phyloP scores from a whole-genome alignment of 1,140 invertebrate species.

The Diachasmimorpha longicaudata region DNA sequence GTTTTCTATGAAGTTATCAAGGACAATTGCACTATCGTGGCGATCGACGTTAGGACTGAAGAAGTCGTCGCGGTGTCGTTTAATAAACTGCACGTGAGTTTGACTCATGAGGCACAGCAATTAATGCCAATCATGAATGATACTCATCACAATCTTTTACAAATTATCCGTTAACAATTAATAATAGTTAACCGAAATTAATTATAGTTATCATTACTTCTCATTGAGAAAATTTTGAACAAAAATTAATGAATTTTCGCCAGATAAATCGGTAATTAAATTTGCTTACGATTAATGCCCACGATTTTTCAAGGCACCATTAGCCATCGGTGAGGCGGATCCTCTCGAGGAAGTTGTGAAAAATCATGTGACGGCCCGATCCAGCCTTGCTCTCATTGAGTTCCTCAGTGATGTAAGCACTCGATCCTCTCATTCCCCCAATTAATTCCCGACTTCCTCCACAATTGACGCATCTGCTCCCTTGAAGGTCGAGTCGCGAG shows the following conservation, averaged over 20 bases:
- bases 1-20: constrained; percentile 44
- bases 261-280: too few species aligned
- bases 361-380: constrained; percentile 57
- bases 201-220: background rate
- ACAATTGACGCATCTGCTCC: background rate
- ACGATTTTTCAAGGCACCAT: constrained; percentile 37
- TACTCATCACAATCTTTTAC: too few species aligned
- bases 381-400: constrained; percentile 63
- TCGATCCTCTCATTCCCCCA: background rate
- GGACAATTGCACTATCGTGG: constrained; percentile 45
- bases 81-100: constrained; percentile 48
- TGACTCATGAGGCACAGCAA: background rate
- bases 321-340: constrained; percentile 54
- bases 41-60: constrained; percentile 37
- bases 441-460: background rate
- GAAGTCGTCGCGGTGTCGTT: constrained; percentile 45
- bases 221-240: background rate
- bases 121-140: too few species aligned
- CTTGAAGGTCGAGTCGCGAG: constrained; percentile 38
- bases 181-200: too few species aligned
- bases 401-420: constrained; percentile 60
- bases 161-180: too few species aligned
- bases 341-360: constrained; percentile 65
- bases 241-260: background rate
- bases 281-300: background rate